Evolutionary conservation across 2,888 invertebrate genomes (phyloP), one percentile per base, ranked within the genome.

Genomic region (Ceramica pisi): DNA sequence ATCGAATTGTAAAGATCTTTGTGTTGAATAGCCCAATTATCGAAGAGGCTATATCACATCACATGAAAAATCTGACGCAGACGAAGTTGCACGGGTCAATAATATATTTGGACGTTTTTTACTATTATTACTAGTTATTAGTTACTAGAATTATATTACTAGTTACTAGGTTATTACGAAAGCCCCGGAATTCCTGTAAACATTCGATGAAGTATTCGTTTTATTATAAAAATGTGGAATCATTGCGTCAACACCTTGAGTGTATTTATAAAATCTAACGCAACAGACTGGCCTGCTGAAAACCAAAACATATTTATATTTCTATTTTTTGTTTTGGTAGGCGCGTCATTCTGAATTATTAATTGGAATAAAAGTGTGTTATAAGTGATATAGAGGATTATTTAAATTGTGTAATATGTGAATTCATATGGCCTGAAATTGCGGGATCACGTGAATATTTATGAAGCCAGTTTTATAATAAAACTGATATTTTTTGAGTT

Each of bases 241-340:
- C 62, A 50, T 76, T 81, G 69, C 81, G 74, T 76, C 66, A 81
- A 64, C 66, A 61, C 73, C 63, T 75, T 66, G 76, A 46, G 66
- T 55, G 64, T 85, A 85, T 81, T 83, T 85, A 69, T 83, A 82
- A 53, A 74, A 73, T 70, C 66, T 69, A 76, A 63, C 75, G 71
- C 72, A 78, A 76, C 67, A 67, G 26, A 70, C 71, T 56, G 65
- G 46, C 53, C 35, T 57, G 51, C 23, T 57, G 83, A 68, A 78
- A 76, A 53, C 78, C 53, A 76, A 83, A 83, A 76, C 61, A 81
- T 73, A 60, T 75, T 66, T 46, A 57, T 75, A 67, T 71, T 73
- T 59, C 71, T 21, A 48, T 26, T 66, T 62, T 70, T 60, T 60
- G 46, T 60, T 63, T 72, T 74, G 72, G 51, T 66, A 53, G 46